Evolutionary conservation across 1,140 invertebrate genomes (phyloP).

Genomic region (Drosophila eugracilis): DNA sequence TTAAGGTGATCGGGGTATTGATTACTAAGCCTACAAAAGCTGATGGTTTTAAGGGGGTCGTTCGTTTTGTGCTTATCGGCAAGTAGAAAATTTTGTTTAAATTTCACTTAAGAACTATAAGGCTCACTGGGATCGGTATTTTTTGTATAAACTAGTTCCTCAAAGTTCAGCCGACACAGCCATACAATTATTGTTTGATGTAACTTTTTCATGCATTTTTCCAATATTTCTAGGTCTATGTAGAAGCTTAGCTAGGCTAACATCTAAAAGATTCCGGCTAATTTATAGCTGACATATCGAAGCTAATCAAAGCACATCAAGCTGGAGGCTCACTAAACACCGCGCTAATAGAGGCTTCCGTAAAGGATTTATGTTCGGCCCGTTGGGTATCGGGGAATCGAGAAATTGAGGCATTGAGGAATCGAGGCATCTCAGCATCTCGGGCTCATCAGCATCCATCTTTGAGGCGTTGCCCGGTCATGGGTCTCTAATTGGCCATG

Average conservation of each 20-base stretch:
- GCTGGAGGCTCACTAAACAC: slow-evolving; percentile 58
- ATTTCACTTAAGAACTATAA: too few relatives aligned
- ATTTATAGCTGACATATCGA: slow-evolving; percentile 56
- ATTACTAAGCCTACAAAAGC: too few relatives aligned
- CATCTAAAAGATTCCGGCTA: slow-evolving; percentile 23
- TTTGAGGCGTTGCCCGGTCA: slow-evolving; percentile 65
- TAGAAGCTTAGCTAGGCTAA: not conserved
- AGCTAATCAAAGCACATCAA: slow-evolving; percentile 75
- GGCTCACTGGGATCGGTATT: too few relatives aligned
- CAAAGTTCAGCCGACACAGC: too few relatives aligned
- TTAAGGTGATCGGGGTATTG: too few relatives aligned
- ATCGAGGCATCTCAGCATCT: slow-evolving; percentile 20
- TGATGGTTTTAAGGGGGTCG: too few relatives aligned
- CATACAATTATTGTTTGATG: too few relatives aligned
- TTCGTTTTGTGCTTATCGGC: too few relatives aligned
- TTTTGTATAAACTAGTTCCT: too few relatives aligned
- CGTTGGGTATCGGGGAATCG: slow-evolving; percentile 24
- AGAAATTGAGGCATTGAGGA: slow-evolving; percentile 1
- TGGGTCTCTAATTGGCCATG: slow-evolving; percentile 73
- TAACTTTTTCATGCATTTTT: not conserved
- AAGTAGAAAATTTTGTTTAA: too few relatives aligned
- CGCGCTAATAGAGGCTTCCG: slow-evolving; percentile 69
- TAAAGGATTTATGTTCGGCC: slow-evolving; percentile 63
- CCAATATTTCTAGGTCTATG: not conserved
- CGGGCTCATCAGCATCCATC: slow-evolving; percentile 75